phyloP scores from a whole-genome alignment of 2,113 vertebrate species.

The Pelodiscus sinensis region DNA sequence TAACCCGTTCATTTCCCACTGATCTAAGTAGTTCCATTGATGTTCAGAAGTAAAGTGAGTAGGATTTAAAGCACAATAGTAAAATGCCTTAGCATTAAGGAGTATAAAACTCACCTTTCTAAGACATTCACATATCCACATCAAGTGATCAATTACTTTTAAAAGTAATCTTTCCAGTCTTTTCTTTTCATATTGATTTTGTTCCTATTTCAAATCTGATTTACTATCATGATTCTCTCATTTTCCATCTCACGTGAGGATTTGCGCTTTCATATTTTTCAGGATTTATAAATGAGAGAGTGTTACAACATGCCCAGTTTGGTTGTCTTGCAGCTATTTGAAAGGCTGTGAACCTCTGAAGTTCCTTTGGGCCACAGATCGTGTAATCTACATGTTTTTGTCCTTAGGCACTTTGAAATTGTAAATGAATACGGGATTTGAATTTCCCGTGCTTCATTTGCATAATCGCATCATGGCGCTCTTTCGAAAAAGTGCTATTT shows the following conservation, averaged over 20 bases:
- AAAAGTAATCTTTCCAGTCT: conserved; percentile 8
- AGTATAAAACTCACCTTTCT: not conserved
- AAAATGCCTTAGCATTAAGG: not conserved
- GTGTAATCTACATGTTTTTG: not conserved
- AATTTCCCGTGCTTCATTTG: too few species aligned
- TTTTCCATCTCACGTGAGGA: not conserved
- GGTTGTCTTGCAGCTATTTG: not conserved
- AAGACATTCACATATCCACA: not conserved
- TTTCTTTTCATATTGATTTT: conserved; percentile 2
- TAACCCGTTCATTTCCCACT: not conserved
- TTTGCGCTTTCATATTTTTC: not conserved
- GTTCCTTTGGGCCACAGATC: not conserved
- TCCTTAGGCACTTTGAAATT: not conserved
- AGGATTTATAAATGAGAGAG: not conserved
- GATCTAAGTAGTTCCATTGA: not conserved
- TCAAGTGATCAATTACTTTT: not conserved
- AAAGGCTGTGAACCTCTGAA: not conserved
- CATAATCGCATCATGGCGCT: too few species aligned
- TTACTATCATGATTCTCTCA: not conserved
- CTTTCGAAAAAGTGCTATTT: too few species aligned
- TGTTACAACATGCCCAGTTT: not conserved
- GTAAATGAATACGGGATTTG: too few species aligned
- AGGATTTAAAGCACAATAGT: not conserved
- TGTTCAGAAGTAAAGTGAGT: not conserved
- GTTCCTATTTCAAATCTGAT: not conserved